Evolutionary conservation across 2,113 vertebrate species (phyloP).

Genomic region (Lipotes vexillifer): DNA sequence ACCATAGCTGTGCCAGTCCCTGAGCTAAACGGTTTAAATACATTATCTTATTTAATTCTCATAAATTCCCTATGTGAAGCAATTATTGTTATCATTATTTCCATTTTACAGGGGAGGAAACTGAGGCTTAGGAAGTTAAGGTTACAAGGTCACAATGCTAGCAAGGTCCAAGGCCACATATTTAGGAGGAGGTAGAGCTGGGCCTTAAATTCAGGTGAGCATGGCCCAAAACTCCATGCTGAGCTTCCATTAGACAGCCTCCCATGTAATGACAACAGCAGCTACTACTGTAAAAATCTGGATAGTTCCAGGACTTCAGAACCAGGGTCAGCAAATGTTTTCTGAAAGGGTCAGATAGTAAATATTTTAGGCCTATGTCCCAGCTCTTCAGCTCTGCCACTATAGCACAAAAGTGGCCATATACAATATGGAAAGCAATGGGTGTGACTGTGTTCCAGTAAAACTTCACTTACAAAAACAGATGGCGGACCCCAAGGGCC

Average conservation of each 20-base stretch:
- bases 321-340: background rate
- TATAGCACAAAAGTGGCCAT: background rate
- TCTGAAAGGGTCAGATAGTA: background rate
- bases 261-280: background rate
- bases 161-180: background rate
- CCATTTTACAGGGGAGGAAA: background rate
- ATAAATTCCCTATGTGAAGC: background rate
- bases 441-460: background rate
- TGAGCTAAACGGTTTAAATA: background rate
- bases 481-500: background rate
- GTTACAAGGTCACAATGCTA: background rate
- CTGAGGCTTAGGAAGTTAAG: background rate
- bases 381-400: background rate
- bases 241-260: background rate
- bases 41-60: background rate
- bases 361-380: background rate
- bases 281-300: background rate
- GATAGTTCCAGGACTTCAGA: background rate
- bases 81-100: background rate
- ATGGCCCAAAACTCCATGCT: background rate
- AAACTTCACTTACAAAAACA: background rate
- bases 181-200: background rate
- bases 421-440: background rate
- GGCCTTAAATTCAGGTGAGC: background rate
- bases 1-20: background rate